Percentiles rank a stretch among this genome's conserved stretches.
These are phyloP conservation scores for Rhogogaster chlorosoma DNA, from an alignment of 2,888 invertebrate genomes.

Conservation along the genomic window DNA sequence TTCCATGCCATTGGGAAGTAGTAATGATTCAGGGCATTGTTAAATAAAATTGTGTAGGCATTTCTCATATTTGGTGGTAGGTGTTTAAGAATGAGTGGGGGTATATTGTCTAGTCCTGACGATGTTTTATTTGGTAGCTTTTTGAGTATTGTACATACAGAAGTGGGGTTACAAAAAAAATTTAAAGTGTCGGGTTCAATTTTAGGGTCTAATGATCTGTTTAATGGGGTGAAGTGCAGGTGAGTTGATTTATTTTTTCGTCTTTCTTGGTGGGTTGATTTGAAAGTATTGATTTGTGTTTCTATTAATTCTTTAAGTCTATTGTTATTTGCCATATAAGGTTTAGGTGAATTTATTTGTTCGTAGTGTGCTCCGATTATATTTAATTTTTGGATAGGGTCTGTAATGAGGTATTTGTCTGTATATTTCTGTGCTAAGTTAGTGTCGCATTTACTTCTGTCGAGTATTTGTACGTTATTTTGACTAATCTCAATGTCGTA, in stretches of 20 bases:
- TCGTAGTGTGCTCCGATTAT: constrained; percentile 50
- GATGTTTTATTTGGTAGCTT: constrained; percentile 56
- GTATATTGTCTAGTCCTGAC: constrained; percentile 53
- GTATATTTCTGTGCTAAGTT: neutral
- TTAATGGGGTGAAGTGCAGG: constrained; percentile 26
- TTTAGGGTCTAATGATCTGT: constrained; percentile 36
- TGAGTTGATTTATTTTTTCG: constrained; percentile 41
- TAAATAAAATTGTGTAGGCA: constrained; percentile 52
- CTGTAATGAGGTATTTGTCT: neutral
- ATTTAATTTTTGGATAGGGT: constrained; percentile 32
- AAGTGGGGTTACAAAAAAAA: neutral
- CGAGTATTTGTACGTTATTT: neutral
- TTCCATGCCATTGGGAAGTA: constrained; percentile 55
- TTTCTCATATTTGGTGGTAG: constrained; percentile 43
- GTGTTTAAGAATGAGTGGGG: constrained; percentile 54
- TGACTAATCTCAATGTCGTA: neutral
- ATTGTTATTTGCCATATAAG: constrained; percentile 14
- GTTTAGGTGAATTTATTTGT: constrained; percentile 45
- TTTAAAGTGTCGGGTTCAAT: neutral
- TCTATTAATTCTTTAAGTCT: neutral
- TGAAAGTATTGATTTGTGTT: neutral
- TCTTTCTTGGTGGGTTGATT: constrained; percentile 38
- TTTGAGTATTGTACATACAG: constrained; percentile 28
- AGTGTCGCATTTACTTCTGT: neutral
- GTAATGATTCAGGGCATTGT: constrained; percentile 51